Percentiles rank a stretch among this genome's conserved stretches.
phyloP scores from a whole-genome alignment of 2,888 invertebrate species.

The Acronicta leporina region DNA sequence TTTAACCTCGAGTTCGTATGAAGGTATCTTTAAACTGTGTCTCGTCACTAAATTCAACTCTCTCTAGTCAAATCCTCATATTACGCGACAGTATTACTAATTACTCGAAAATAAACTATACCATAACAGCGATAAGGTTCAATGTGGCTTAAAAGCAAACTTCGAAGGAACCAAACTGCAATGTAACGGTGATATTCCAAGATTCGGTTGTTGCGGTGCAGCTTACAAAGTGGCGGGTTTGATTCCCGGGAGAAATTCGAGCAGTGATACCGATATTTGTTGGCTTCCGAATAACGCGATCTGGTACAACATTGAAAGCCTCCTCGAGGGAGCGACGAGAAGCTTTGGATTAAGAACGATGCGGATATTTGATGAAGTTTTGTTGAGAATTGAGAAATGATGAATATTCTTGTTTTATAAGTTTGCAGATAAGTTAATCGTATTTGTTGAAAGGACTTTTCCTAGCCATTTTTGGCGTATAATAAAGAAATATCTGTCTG shows the following conservation, averaged over 20 bases:
- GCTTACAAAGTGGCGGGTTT: conserved; percentile 54
- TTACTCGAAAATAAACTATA: conserved; percentile 1
- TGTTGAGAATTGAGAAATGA: conserved; percentile 5
- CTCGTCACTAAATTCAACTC: conserved; percentile 38
- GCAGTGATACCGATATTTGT: conserved; percentile 43
- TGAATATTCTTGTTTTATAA: not conserved
- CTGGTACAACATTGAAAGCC: conserved; percentile 49
- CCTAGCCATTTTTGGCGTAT: too few relatives aligned
- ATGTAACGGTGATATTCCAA: conserved; percentile 38
- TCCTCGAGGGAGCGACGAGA: conserved; percentile 30
- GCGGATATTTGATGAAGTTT: conserved; percentile 6
- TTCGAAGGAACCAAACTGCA: conserved; percentile 22
- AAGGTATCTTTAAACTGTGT: not conserved
- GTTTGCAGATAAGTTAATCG: too few relatives aligned
- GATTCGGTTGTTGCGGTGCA: conserved; percentile 41
- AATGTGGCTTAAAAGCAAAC: not conserved
- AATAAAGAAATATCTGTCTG: too few relatives aligned
- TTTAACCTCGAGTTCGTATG: too few relatives aligned
- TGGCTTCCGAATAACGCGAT: conserved; percentile 46
- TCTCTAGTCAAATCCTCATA: conserved; percentile 16
- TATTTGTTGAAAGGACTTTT: too few relatives aligned
- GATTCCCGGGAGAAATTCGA: conserved; percentile 51
- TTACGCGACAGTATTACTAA: not conserved
- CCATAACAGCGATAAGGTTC: fast-evolving
- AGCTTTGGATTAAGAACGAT: conserved; percentile 24